Percentiles rank a stretch among this genome's conserved stretches.
phyloP scores from a whole-genome alignment of 2,113 vertebrate genomes.

The Rhodinocichla rosea region DNA sequence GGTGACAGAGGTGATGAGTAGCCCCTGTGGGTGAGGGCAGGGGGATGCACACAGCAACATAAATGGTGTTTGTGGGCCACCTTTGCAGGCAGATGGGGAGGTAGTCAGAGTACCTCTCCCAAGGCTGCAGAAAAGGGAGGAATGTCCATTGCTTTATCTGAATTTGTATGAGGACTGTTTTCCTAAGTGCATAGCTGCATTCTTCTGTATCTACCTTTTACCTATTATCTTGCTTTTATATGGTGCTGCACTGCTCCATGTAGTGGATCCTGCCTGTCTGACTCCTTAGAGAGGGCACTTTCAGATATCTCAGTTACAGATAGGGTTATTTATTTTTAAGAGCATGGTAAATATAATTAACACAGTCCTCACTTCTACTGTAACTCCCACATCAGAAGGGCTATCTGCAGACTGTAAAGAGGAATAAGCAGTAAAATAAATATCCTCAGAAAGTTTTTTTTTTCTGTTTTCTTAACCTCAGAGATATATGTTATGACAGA shows the following conservation, averaged over 20 bases:
- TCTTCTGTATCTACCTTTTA: background rate
- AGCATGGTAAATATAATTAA: background rate
- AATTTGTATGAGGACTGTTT: background rate
- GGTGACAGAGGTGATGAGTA: background rate
- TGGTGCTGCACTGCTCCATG: background rate
- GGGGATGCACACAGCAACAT: background rate
- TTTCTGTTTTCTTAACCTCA: background rate
- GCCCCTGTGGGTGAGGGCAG: background rate
- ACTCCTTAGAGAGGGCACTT: background rate
- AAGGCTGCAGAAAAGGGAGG: background rate
- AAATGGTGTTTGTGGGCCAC: background rate
- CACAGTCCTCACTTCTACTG: background rate
- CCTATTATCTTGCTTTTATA: background rate
- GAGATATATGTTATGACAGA: background rate
- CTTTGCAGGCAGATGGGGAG: background rate
- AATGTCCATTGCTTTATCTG: background rate
- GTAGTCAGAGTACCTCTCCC: background rate
- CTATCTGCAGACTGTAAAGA: background rate
- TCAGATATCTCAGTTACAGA: background rate
- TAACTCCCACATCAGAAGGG: background rate
- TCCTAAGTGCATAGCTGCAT: background rate
- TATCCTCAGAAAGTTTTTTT: background rate
- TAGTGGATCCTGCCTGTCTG: background rate
- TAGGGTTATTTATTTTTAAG: background rate
- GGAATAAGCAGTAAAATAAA: background rate